phyloP scores from a whole-genome alignment of 2,797 vertebrate genomes.

The Otolemur crassicaudatus region DNA sequence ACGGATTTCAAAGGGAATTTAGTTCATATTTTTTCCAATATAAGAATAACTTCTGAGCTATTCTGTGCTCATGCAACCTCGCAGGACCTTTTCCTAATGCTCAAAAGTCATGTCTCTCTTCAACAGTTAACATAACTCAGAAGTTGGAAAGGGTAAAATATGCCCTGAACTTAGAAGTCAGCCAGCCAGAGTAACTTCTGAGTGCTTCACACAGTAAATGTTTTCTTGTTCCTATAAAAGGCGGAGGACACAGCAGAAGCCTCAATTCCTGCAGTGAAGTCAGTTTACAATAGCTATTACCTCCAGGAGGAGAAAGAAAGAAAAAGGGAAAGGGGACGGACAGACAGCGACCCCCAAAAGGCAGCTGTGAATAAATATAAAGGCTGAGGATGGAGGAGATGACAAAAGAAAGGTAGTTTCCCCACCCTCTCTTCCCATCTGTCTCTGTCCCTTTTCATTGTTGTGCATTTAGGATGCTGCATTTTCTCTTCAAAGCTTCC shows the following conservation, averaged over 20 bases:
- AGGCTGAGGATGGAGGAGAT: not conserved
- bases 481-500: not conserved
- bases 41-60: slow-evolving; percentile 34
- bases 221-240: slow-evolving; percentile 49
- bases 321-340: not conserved
- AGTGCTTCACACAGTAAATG: not conserved
- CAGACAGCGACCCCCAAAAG: not conserved
- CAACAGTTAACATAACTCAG: slow-evolving; percentile 14
- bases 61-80: not conserved
- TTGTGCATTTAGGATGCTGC: not conserved
- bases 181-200: slow-evolving; percentile 9
- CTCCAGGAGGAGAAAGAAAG: not conserved
- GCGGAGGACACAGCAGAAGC: not conserved
- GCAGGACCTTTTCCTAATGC: not conserved
- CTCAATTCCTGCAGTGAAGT: not conserved
- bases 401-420: not conserved
- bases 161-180: slow-evolving; percentile 37
- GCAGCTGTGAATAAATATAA: not conserved
- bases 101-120: not conserved
- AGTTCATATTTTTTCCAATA: not conserved
- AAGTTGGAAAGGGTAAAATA: slow-evolving; percentile 38
- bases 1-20: slow-evolving; percentile 29
- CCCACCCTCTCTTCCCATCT: not conserved
- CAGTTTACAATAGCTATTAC: slow-evolving; percentile 55
- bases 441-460: not conserved